Base-by-base conservation (phyloP, 2,797 vertebrate species). In the Myioborus melanocephalus region DNA sequence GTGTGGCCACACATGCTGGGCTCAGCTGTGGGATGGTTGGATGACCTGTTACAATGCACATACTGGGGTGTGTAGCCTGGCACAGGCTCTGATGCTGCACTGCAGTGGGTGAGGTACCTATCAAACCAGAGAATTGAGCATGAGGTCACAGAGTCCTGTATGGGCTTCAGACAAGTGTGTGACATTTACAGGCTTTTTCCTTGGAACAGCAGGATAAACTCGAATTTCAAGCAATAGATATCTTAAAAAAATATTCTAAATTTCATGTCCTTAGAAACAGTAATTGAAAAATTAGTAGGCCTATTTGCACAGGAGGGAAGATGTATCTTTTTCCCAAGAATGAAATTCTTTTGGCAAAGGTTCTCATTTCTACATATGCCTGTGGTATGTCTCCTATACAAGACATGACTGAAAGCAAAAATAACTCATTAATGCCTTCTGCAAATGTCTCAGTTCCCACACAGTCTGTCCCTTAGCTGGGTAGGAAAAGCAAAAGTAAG, bases 41-140 rank as follows among this genome's bases (percentile, higher is more conserved):
- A 7, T 19, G n/a, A 14, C 7, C n/a, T 11, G 0, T 35, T 64
- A 19, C 18, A 44, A 8, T 0, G 0, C 44, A 19, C 0, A 8
- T 39, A 5, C 22, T 8, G 37, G 32, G 9, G 5, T 37, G 26
- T 0, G 1, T 3, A 41, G 35, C n/a, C 0, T 0, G 47, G n/a
- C 24, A 17, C n/a, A 17, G 64, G n/a, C 14, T 86, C 24, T 47
- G 30, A 23, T 9, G 41, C 39, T 78, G 20, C 30, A 8, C 21
- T 77, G 53, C 34, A 21, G 7, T 11, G 41, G 0, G 1, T 5
- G 41, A 70, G 24, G 43, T n/a, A 68, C 32, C 65, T 56, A 6
- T 7, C 27, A 22, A 52, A 34, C 3, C 41, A 37, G 28, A 75
- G 44, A 24, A 41, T 10, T 5, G 34, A 84, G 35, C 49, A 26